A percentile compares a stretch with the other conserved stretches of the same genome.
Evolutionary conservation across 2,888 invertebrate species (phyloP).

Genomic region (Leucozona laternaria): DNA sequence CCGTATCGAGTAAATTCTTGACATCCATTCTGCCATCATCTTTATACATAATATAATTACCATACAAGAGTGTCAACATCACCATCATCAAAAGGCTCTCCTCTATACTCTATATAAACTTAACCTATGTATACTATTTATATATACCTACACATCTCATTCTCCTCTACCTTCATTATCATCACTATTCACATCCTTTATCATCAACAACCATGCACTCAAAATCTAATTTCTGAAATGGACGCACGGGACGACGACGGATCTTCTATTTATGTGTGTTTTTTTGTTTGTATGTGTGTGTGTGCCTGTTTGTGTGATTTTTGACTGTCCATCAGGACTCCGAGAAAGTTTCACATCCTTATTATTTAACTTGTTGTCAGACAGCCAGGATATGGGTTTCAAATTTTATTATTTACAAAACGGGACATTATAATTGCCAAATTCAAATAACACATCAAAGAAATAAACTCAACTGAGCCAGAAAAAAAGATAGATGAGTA

Average conservation of each 20-base stretch:
- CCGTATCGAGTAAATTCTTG: conserved; percentile 34
- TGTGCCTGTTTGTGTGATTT: background rate
- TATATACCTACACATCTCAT: background rate
- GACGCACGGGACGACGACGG: conserved; percentile 36
- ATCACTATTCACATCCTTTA: conserved; percentile 61
- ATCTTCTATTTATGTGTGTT: background rate
- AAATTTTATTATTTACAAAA: conserved; percentile 24
- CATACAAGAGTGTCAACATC: conserved; percentile 37
- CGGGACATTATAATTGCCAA: conserved; percentile 9
- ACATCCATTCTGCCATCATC: background rate
- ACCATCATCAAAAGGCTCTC: conserved; percentile 24
- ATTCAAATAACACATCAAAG: background rate
- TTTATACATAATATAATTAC: conserved; percentile 9
- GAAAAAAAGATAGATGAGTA: background rate
- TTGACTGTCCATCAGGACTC: background rate
- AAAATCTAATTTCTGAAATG: conserved; percentile 68
- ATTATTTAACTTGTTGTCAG: conserved; percentile 14
- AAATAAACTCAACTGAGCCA: background rate
- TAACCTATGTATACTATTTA: background rate
- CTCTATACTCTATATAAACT: background rate
- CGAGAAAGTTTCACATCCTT: conserved; percentile 3
- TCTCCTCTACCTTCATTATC: conserved; percentile 21
- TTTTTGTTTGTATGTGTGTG: background rate
- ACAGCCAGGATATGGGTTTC: conserved; percentile 16
- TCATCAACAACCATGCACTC: conserved; percentile 65